Conservation (phyloP, 2,113 vertebrate species). For the Erinaceus europaeus region DNA sequence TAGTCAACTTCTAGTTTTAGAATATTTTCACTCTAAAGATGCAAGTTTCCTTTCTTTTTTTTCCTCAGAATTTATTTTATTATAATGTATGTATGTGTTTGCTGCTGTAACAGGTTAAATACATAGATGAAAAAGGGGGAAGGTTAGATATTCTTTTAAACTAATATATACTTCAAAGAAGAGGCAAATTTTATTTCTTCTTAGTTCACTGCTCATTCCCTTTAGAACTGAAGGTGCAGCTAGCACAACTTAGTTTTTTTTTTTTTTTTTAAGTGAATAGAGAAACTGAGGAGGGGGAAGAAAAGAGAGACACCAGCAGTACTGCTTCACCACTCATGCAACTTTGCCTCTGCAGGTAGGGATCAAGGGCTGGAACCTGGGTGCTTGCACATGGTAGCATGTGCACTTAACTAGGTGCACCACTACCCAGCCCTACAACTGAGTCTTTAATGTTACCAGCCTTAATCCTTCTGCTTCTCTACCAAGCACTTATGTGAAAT, state of each 20-base stretch:
- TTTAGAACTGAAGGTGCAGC: background rate
- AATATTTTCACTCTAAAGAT: background rate
- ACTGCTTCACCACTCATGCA: no score
- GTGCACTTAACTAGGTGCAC: no score
- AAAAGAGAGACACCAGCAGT: no score
- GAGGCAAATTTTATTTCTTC: background rate
- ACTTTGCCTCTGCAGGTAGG: no score
- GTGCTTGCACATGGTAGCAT: no score
- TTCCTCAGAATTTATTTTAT: constrained; percentile 6
- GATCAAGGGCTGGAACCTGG: no score
- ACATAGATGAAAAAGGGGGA: background rate
- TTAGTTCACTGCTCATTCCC: background rate
- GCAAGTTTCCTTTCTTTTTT: background rate
- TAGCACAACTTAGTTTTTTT: background rate
- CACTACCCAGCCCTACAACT: no score
- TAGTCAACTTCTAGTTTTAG: background rate
- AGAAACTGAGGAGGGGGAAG: no score
- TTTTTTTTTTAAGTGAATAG: no score
- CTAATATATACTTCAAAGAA: constrained; percentile 1
- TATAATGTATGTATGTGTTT: background rate
- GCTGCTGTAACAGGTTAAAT: background rate
- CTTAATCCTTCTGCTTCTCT: background rate
- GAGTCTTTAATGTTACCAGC: no score
- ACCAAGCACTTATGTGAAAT: background rate
- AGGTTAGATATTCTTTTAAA: constrained; percentile 17